Base-by-base conservation (phyloP, 1,140 invertebrate species). In the Drosophila bipectinata region DNA sequence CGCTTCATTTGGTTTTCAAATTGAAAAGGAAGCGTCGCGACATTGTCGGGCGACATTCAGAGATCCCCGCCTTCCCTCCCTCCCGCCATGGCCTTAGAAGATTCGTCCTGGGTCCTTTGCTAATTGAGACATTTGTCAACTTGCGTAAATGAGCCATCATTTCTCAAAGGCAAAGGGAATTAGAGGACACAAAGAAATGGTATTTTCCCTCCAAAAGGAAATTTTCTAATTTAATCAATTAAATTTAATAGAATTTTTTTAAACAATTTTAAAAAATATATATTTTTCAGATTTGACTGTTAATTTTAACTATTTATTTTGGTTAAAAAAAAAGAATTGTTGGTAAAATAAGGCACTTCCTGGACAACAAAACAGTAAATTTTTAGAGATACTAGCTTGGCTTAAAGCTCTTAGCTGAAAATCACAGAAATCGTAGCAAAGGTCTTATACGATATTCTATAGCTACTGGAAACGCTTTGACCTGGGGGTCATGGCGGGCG, bases 111-210 rank as follows among this genome's bases (percentile, higher is more conserved):
- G 28, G 51, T 32, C 26, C 79, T 56, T 15, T 67, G 72, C 80
- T 84, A 84, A 84, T 84, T 84, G 80, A 84, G 80, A 73, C 80
- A 84, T 84, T 84, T 84, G 80, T 84, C 80, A 84, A 72, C 41
- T 78, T 37, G 57, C 76, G 55, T 51, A 84, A 84, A 84, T 67
- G 72, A 77, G 72, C 21, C 47, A 41, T 45, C 55, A 84, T 84
- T 84, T 79, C 59, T 84, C 72, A 84, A 72, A 69, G 44, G 75
- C 52, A 21, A 21, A 14, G 54, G 52, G 54, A 51, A 51, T 58
- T 28, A 44, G 26, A 34, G 12, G 28, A 37, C 8, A 10, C 15
- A 32, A 68, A 55, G 9, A 37, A 54, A 67, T 47, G 39, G 12
- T 24, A 10, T 45, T 47, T 37, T 67, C 28, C 9, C 32, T 7